Conservation (phyloP, 2,888 invertebrate species). For the Erpobdella octoculata region DNA sequence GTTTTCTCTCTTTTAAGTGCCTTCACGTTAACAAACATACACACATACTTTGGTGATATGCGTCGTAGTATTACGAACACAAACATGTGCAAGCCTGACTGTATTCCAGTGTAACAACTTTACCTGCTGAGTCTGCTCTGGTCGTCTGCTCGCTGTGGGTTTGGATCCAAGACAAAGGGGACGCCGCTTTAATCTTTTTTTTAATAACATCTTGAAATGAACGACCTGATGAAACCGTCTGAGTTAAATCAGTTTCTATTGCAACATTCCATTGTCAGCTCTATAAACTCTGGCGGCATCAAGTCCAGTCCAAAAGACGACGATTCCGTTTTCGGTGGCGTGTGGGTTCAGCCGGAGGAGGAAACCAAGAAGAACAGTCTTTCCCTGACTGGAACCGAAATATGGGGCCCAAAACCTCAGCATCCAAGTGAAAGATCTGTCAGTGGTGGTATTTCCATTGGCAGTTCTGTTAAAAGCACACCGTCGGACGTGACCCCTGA, state of each 20-base stretch:
- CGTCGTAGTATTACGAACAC: background rate
- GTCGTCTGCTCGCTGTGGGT: too few relatives aligned
- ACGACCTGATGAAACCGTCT: conserved; percentile 19
- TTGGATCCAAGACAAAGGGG: too few relatives aligned
- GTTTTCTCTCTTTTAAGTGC: conserved; percentile 17
- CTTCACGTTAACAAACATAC: conserved; percentile 11
- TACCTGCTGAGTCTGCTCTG: too few relatives aligned
- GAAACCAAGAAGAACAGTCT: conserved; percentile 16
- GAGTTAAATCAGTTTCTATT: conserved; percentile 17
- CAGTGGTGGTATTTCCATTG: conserved; percentile 7
- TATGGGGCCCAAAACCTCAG: conserved; percentile 23
- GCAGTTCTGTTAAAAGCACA: conserved; percentile 11
- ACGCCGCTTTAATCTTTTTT: too few relatives aligned
- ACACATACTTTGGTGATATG: conserved; percentile 3
- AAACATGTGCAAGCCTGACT: background rate
- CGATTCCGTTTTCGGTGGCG: conserved; percentile 25
- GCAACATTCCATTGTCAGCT: conserved; percentile 24
- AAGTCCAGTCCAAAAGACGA: conserved; percentile 22
- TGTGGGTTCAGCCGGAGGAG: conserved; percentile 25
- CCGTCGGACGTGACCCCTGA: conserved; percentile 4
- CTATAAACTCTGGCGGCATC: background rate
- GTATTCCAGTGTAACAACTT: conserved; percentile 20
- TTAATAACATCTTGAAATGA: conserved; percentile 15
- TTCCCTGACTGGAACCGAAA: conserved; percentile 25
- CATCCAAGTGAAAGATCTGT: background rate